Conservation (phyloP, 2,797 vertebrate genomes). For the Chromis chromis region DNA sequence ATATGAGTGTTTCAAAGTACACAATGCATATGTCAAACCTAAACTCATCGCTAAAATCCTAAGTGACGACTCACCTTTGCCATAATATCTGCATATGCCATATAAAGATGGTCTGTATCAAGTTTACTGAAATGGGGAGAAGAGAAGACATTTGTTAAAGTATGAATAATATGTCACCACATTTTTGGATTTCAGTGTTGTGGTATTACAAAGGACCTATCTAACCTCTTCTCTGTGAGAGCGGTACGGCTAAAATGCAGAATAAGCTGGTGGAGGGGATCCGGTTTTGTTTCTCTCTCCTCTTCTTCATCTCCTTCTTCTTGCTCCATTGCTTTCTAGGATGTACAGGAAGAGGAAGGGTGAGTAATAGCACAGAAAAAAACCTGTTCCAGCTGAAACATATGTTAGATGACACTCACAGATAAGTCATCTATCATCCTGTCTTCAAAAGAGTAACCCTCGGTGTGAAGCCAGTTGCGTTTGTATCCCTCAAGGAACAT, state of each 20-base stretch:
- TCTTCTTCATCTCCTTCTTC: slow-evolving; percentile 94
- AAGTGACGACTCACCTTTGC: slow-evolving; percentile 88
- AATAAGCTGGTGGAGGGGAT: slow-evolving; percentile 95
- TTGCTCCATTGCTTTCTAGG: slow-evolving; percentile 89
- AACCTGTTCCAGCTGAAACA: neutral
- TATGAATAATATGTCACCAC: neutral
- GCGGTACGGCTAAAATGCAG: slow-evolving; percentile 96
- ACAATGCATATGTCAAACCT: neutral
- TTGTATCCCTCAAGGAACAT: slow-evolving; percentile 96
- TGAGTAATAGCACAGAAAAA: slow-evolving; percentile 10
- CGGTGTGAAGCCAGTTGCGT: slow-evolving; percentile 89
- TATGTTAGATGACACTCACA: slow-evolving; percentile 78
- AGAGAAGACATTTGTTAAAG: slow-evolving; percentile 7
- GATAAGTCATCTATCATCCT: slow-evolving; percentile 95
- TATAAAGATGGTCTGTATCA: slow-evolving; percentile 94
- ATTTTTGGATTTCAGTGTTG: neutral
- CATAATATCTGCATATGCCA: slow-evolving; percentile 97
- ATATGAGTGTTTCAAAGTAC: neutral
- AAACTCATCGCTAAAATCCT: neutral
- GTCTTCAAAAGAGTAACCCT: slow-evolving; percentile 95
- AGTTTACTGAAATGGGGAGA: slow-evolving; percentile 86
- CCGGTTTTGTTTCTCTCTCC: slow-evolving; percentile 90
- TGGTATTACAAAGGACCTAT: neutral
- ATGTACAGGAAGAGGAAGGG: neutral
- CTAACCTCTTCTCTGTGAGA: slow-evolving; percentile 93